Evolutionary conservation across 2,113 vertebrate genomes (phyloP), one percentile per base, ranked within the genome.

Genomic region (Myanophis thanlyinensis): DNA sequence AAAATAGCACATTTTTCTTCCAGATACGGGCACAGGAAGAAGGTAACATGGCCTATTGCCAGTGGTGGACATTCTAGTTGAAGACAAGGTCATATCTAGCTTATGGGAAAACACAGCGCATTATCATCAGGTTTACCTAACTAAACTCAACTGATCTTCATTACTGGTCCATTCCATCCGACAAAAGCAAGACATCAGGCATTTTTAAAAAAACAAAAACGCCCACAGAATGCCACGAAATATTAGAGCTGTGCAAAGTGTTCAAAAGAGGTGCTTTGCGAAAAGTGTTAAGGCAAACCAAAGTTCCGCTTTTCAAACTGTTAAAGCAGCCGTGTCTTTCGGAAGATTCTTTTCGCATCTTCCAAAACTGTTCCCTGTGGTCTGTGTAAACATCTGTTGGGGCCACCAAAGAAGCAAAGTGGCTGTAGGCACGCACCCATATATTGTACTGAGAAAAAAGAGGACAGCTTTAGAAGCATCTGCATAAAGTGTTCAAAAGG

Each of bases 1-100:
- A 73, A 94, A 95, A 93, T 15, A 35, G 90, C 89, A 91, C 25
- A 86, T 90, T 35, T 85, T 7, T 6, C 25, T 53, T 53, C 20
- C 1, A 53, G 48, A 22, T 53, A 1, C 30, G 53, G 44, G 35
- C 35, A 30, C 3, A 5, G 23, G 23, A 30, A 47, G 59, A 23
- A 53, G 6, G 35, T 35, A 67, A 51, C 22, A 9, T 3, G 20
- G 8, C 73, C 49, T 35, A 35, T 11, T 23, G 22, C 44, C 51
- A 85, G 48, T 12, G 2, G 85, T 6, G 25, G 59, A 47, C 30
- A 52, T 62, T 90, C 85, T 1, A 92, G 3, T 80, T 84, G 87
- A 4, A 44, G 44, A 49, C 47, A 73, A 88, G 3, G n/a, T n/a
- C 35, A 52, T 12, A 35, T 51, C 48, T 92, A 48, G 40, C 7